phyloP scores from a whole-genome alignment of 2,797 vertebrate genomes.

The Ctenopoma multispine region DNA sequence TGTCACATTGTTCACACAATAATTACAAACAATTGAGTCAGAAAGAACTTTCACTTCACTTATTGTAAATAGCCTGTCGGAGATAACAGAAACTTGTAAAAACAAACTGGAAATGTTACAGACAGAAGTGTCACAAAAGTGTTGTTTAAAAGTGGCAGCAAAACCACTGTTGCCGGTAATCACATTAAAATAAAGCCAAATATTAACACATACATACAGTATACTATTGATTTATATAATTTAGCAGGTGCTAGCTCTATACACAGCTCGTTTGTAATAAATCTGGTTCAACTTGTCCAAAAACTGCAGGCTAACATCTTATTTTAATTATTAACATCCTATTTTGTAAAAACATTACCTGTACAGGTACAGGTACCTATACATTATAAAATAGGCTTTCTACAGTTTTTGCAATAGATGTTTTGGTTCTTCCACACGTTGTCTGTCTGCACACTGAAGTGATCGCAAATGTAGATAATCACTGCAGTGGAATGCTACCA shows the following conservation, averaged over 20 bases:
- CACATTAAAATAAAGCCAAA: too few relatives aligned
- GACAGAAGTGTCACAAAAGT: not conserved
- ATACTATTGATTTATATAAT: not conserved
- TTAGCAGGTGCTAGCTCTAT: not conserved
- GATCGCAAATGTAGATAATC: conserved; percentile 66
- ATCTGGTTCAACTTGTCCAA: not conserved
- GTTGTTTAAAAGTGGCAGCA: not conserved
- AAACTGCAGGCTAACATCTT: not conserved
- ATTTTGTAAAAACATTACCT: not conserved
- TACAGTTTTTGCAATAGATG: too few relatives aligned
- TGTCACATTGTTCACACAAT: too few relatives aligned
- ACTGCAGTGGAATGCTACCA: conserved; percentile 66
- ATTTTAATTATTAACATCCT: too few relatives aligned
- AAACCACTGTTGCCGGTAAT: not conserved
- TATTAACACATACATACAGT: not conserved
- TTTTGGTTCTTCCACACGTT: conserved; percentile 64
- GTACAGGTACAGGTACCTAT: too few relatives aligned
- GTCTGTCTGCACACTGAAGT: conserved; percentile 51
- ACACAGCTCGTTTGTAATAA: not conserved
- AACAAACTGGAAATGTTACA: not conserved
- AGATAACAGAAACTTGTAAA: too few relatives aligned
- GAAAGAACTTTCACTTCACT: too few relatives aligned
- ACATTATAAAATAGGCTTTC: too few relatives aligned
- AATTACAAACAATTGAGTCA: not conserved
- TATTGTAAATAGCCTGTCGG: too few relatives aligned